Evolutionary conservation across 2,888 invertebrate species (phyloP), one percentile per base, ranked within the genome.

Genomic region (Synergus laeviventris): DNA sequence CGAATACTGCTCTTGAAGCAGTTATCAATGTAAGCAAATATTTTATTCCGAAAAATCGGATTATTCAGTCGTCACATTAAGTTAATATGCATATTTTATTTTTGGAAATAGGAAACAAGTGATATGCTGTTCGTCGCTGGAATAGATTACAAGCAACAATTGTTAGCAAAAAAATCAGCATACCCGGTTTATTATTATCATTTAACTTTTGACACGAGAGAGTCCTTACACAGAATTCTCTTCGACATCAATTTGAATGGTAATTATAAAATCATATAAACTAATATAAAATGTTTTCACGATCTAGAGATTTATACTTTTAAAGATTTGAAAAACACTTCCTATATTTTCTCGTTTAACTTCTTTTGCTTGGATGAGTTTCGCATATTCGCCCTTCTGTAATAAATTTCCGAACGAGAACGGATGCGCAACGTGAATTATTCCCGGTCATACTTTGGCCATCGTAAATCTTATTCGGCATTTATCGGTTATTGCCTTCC

Each of bases 131-230:
- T 83, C 60, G 49, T 76, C 59, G 54, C 81, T 31, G 83, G 83
- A 11, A 75, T 83, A 59, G 83, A 84, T 56, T 49, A 77, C 45
- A 84, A 84, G 54, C 82, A 82, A 74, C 75, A 76, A 79, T 76
- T 82, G 12, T 49, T 84, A 73, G 18, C 76, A 3, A 64, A 75
- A 56, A 76, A 78, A 8, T 70, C 78, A 9, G 56, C 76, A 14
- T 18, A 74, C n/a, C 75, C 81, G n/a, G 64, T 83, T 42, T 84
- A 82, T 74, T 82, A 82, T 64, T 84, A 84, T 64, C 79, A 76
- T 36, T 56, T 82, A 12, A 80, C 79, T 54, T 84, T 80, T 39
- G 81, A 82, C 64, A 78, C 81, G n/a, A 18, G 60, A n/a, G 21
- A 62, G 21, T 45, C 80, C 7, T 70, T 78, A n/a, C 75, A 75